A percentile compares a stretch with the other conserved stretches of the same genome.
phyloP scores from a whole-genome alignment of 2,797 vertebrate species.

The Sebastes nivosus region DNA sequence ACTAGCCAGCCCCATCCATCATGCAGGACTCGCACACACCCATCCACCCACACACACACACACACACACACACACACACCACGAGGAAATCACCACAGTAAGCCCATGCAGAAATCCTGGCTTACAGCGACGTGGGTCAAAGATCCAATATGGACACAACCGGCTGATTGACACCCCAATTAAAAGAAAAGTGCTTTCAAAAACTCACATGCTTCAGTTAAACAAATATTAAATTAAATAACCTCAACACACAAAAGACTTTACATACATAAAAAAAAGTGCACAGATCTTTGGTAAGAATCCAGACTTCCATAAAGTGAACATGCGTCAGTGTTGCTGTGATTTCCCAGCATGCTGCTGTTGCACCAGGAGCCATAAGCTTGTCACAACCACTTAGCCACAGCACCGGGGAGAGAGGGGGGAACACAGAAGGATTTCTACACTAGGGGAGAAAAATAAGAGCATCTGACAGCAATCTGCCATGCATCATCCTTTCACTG shows the following conservation, averaged over 20 bases:
- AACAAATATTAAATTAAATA: conserved; percentile 13
- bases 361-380: conserved; percentile 71
- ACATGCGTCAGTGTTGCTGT: conserved; percentile 73
- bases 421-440: conserved; percentile 62
- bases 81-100: conserved; percentile 54
- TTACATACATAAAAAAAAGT: conserved; percentile 31
- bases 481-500: conserved; percentile 76
- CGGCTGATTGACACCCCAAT: conserved; percentile 45
- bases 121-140: conserved; percentile 55
- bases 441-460: conserved; percentile 57
- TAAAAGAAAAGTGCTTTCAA: conserved; percentile 44
- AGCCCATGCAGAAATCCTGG: conserved; percentile 77
- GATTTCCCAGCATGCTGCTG: conserved; percentile 74
- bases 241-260: conserved; percentile 41
- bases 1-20: conserved; percentile 65
- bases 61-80: conserved; percentile 1
- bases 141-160: conserved; percentile 44
- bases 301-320: conserved; percentile 58
- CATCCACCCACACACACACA: conserved; percentile 6
- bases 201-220: conserved; percentile 63
- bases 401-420: conserved; percentile 50
- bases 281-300: conserved; percentile 39
- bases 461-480: conserved; percentile 75
- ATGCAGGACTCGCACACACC: conserved; percentile 63
- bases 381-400: conserved; percentile 73